Evolutionary conservation across 2,888 invertebrate genomes (phyloP).

Genomic region (Tetheella fluctuosa): DNA sequence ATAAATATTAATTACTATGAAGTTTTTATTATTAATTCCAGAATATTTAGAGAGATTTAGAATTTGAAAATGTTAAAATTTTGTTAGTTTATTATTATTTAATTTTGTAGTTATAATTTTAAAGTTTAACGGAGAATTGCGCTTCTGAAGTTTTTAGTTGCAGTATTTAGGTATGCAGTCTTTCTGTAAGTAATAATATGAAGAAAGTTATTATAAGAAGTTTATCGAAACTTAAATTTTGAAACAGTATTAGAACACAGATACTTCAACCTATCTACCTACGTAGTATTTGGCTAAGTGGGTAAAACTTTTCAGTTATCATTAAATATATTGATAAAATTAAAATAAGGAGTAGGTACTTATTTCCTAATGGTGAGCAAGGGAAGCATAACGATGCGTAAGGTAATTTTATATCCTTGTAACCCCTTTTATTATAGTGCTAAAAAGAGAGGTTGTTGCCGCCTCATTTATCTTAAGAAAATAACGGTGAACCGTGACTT

Average conservation of each 20-base stretch:
- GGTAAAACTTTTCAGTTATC: too few species aligned
- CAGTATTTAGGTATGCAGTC: too few species aligned
- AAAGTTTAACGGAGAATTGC: not conserved
- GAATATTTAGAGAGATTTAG: too few species aligned
- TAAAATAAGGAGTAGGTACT: not conserved
- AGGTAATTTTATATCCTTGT: slow-evolving; percentile 3
- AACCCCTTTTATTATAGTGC: slow-evolving; percentile 18
- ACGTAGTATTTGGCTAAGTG: too few species aligned
- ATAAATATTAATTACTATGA: slow-evolving; percentile 2
- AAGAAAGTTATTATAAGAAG: too few species aligned
- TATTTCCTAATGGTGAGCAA: not conserved
- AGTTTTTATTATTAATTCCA: not conserved
- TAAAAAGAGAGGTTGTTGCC: slow-evolving; percentile 34
- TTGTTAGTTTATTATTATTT: not conserved
- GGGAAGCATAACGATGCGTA: slow-evolving; percentile 2
- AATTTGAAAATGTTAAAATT: not conserved
- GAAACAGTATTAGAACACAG: too few species aligned
- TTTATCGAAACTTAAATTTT: too few species aligned
- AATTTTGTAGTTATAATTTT: not conserved
- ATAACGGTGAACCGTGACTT: slow-evolving; percentile 45
- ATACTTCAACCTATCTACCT: too few species aligned
- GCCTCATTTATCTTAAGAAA: slow-evolving; percentile 54
- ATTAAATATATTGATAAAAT: too few species aligned
- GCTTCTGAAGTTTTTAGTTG: not conserved
- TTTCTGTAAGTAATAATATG: too few species aligned